Evolutionary conservation across 2,113 vertebrate species (phyloP).

Genomic region (Drymodes brunneopygia): DNA sequence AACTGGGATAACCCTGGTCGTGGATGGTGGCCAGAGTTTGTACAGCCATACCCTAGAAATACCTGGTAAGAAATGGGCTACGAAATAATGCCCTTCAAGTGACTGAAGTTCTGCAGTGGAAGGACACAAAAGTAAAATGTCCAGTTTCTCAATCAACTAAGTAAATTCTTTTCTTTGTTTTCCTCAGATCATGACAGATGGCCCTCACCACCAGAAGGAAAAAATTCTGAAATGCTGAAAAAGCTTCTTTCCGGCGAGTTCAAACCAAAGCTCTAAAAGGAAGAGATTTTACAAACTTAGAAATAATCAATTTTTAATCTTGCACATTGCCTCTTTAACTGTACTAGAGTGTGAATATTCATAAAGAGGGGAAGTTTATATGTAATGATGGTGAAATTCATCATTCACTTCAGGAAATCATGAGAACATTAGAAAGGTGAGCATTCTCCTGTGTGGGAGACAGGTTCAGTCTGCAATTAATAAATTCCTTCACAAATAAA

Average conservation of each 20-base stretch:
- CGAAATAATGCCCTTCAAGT: background rate
- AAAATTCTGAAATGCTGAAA: conserved; percentile 74
- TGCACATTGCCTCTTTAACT: background rate
- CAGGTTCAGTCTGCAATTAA: background rate
- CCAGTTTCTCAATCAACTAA: background rate
- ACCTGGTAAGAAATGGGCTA: conserved; percentile 73
- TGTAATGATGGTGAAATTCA: background rate
- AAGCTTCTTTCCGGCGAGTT: conserved; percentile 62
- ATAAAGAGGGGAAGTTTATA: background rate
- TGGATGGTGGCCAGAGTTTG: conserved; percentile 86
- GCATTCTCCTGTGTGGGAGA: background rate
- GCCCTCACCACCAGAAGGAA: conserved; percentile 79
- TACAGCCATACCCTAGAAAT: conserved; percentile 66
- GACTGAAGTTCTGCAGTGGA: background rate
- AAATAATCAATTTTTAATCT: background rate
- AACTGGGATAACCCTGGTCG: conserved; percentile 81
- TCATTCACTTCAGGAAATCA: background rate
- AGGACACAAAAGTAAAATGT: background rate
- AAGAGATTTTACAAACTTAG: background rate
- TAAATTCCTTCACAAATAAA: background rate
- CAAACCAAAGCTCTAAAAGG: conserved; percentile 54
- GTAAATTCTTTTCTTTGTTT: background rate
- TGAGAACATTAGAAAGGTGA: background rate
- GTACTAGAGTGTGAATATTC: background rate
- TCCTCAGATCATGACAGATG: conserved; percentile 81